Base-by-base conservation (phyloP, 2,888 invertebrate species). In the Trissolcus japonicus region DNA sequence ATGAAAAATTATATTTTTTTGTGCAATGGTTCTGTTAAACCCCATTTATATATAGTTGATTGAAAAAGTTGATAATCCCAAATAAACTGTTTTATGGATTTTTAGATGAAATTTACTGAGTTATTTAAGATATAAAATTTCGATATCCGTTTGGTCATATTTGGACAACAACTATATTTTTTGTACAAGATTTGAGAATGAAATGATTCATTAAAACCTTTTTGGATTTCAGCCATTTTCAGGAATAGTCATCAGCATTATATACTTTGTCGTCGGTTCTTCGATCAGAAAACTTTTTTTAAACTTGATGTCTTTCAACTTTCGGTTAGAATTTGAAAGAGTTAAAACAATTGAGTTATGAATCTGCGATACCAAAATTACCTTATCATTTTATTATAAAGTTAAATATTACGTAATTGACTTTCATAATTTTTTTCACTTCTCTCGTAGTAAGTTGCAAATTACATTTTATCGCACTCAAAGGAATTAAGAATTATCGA, bases 341-440 rank as follows among this genome's bases (percentile, higher is more conserved):
- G 68, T 51, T 53, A 46, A 46, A 17, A 21, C 40, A 63, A 68
- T 74, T 53, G 21, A 54, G 63, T 74, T 68, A 68, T 17, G 21
- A 61, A 67, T 67, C 40, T 60, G 41, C 29, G 74, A 63, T 62
- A 74, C 59, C 62, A 57, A 68, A 68, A 68, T 75, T 68, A 57
- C 62, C 59, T 67, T 63, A 68, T 75, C 62, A 62, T 66, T 62
- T 41, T 60, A 74, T 74, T 74, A 67, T 40, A 68, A 67, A 67
- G 74, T 74, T 74, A 74, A 67, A 74, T 62, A 43, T 67, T 62
- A 74, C 51, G 56, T 51, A 61, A 73, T 73, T 73, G 65, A 55
- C 55, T 50, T 61, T 66, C 55, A 17, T 57, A 53, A 62, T 67
- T 74, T 73, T 73, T 73, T 50, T 60, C 55, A 60, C 11, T 35